A percentile compares a stretch with the other conserved stretches of the same genome.
Evolutionary conservation across 2,888 invertebrate species (phyloP).

Genomic region (Folsomia manolachei): DNA sequence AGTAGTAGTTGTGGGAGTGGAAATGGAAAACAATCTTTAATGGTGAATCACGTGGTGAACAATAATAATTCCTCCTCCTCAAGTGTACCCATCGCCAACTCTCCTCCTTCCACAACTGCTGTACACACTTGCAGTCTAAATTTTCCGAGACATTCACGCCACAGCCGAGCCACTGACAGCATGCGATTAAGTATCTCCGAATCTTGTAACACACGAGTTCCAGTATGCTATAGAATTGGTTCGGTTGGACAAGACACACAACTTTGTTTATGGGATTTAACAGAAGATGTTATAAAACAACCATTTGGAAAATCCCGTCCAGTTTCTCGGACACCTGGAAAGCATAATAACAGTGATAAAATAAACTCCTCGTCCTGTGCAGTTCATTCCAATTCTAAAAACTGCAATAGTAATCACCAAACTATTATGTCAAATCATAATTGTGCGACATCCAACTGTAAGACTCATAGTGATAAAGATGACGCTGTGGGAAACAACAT

Average conservation of each 20-base stretch:
- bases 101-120: constrained; percentile 41
- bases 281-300: constrained; percentile 77
- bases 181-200: constrained; percentile 52
- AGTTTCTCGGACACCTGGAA: constrained; percentile 45
- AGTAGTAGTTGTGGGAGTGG: constrained; percentile 23
- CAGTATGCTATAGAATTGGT: constrained; percentile 75
- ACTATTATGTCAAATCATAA: constrained; percentile 46
- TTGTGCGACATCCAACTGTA: constrained; percentile 34
- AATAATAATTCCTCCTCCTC: constrained; percentile 41
- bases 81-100: constrained; percentile 30
- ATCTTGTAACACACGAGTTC: constrained; percentile 48
- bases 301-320: constrained; percentile 48
- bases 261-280: constrained; percentile 96
- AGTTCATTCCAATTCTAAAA: constrained; percentile 47
- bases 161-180: constrained; percentile 47
- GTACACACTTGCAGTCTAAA: constrained; percentile 20
- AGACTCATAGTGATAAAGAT: constrained; percentile 36
- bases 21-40: constrained; percentile 27
- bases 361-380: constrained; percentile 43
- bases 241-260: constrained; percentile 98
- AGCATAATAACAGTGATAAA: constrained; percentile 31
- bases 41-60: constrained; percentile 43
- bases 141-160: constrained; percentile 39
- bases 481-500: constrained; percentile 21
- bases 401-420: constrained; percentile 45